These are phyloP conservation scores for Pseudoatta argentina DNA, from an alignment of 1,140 invertebrate genomes.

Conservation along the genomic window DNA sequence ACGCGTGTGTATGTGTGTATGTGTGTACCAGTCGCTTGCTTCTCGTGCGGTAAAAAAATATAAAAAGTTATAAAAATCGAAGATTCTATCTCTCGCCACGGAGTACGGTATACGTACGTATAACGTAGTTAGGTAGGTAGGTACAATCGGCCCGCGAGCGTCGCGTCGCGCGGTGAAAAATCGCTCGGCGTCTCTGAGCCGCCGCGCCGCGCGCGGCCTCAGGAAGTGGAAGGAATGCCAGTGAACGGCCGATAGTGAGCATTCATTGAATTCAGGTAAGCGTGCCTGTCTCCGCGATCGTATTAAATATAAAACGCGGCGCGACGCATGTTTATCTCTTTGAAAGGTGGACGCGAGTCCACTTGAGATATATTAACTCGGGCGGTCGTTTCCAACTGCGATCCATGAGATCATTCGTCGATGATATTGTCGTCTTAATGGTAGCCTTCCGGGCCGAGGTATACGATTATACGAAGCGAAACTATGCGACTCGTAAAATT, in stretches of 20 bases:
- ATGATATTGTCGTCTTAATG: constrained; percentile 39
- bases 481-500: constrained; percentile 49
- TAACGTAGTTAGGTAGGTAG: neutral
- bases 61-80: constrained; percentile 13
- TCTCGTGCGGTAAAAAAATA: neutral
- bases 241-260: neutral
- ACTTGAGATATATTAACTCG: neutral
- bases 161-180: constrained; percentile 38
- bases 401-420: constrained; percentile 11
- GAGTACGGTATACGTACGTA: neutral
- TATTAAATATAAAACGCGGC: constrained; percentile 1
- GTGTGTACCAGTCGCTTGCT: constrained; percentile 11
- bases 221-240: constrained; percentile 1
- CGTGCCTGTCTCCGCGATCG: constrained; percentile 14
- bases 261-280: constrained; percentile 14
- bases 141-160: constrained; percentile 22
- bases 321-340: neutral
- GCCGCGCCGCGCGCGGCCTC: neutral
- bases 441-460: neutral
- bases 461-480: constrained; percentile 48
- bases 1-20: constrained; percentile 32
- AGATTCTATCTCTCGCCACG: constrained; percentile 51
- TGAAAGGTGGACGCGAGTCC: neutral
- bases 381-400: neutral
- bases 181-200: neutral